These are phyloP conservation scores for Tribolium castaneum DNA, from an alignment of 1,140 invertebrate species.

Conservation along the genomic window DNA sequence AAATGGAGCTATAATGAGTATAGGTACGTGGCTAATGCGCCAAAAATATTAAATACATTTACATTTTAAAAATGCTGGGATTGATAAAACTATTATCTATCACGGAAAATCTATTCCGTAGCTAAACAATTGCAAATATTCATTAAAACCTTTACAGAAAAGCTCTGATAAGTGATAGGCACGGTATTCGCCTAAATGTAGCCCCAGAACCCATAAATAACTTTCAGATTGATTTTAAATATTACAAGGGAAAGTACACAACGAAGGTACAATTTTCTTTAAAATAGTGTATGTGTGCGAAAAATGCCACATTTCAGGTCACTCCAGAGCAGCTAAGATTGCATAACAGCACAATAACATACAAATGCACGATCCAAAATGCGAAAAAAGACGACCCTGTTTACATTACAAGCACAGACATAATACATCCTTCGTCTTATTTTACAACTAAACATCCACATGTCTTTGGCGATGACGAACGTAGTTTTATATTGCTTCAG, in stretches of 20 bases:
- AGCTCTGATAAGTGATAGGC: conserved; percentile 26
- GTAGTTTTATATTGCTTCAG: background rate
- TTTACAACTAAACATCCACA: background rate
- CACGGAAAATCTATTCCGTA: no score
- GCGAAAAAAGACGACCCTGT: background rate
- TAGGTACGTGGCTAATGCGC: conserved; percentile 11
- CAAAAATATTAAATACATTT: background rate
- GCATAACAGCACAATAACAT: conserved; percentile 21
- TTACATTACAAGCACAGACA: background rate
- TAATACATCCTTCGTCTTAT: background rate
- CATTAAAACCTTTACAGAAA: background rate
- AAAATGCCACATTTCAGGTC: conserved; percentile 8
- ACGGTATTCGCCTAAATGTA: conserved; percentile 8
- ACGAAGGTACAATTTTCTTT: background rate
- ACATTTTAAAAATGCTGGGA: background rate
- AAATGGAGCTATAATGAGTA: conserved; percentile 31
- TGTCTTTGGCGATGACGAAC: background rate
- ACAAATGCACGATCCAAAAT: conserved; percentile 35
- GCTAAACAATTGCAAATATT: no score
- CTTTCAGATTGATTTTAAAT: background rate
- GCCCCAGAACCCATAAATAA: background rate
- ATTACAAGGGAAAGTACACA: conserved; percentile 8
- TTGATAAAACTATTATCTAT: no score
- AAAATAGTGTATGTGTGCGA: no score
- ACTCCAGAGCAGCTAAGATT: background rate